Conservation (phyloP, 2,113 vertebrate species). For the Mus spicilegus region DNA sequence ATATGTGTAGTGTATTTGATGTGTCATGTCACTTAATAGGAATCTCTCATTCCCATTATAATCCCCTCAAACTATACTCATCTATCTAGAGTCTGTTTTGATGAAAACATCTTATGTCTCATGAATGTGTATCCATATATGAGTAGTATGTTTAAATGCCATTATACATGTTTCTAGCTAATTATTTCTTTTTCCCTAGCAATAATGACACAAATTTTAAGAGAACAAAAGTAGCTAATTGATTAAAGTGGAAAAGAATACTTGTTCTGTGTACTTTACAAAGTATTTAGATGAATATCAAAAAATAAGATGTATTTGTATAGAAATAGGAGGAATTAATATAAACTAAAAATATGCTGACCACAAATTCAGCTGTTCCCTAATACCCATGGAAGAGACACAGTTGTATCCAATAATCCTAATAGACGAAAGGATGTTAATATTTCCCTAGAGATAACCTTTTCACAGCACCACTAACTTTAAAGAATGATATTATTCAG, state of each 20-base stretch:
- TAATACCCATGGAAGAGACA: background rate
- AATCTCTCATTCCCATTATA: background rate
- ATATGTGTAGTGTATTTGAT: background rate
- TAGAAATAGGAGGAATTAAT: background rate
- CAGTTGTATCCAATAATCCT: background rate
- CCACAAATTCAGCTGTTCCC: background rate
- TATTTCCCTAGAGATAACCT: background rate
- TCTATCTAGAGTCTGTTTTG: background rate
- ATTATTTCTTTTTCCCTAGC: background rate
- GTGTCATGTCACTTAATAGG: background rate
- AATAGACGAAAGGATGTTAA: slow-evolving; percentile 17
- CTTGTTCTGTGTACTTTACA: background rate
- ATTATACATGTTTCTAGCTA: background rate
- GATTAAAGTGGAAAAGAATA: background rate
- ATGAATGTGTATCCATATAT: background rate
- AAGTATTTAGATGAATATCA: slow-evolving; percentile 1
- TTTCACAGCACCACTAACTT: background rate
- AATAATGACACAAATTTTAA: slow-evolving; percentile 7
- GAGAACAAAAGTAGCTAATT: background rate
- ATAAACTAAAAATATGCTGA: slow-evolving; percentile 12
- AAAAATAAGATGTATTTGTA: slow-evolving; percentile 30
- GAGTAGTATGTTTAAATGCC: background rate
- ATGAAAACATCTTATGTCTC: background rate
- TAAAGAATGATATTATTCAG: background rate
- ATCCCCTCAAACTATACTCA: background rate